phyloP scores from a whole-genome alignment of 2,113 vertebrate species.

The Cygnus atratus region DNA sequence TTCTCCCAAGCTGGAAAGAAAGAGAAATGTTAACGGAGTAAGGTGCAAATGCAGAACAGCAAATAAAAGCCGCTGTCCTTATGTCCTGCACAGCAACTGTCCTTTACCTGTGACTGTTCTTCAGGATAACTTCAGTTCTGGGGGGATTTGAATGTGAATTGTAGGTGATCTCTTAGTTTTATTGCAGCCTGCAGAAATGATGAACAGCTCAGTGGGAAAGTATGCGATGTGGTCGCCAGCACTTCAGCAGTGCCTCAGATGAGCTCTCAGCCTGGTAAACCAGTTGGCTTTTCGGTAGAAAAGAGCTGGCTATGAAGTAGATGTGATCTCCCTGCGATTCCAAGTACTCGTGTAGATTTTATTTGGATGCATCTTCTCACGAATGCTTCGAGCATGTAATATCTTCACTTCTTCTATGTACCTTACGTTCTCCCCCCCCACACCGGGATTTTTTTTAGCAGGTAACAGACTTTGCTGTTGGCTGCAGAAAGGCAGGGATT shows the following conservation, averaged over 20 bases:
- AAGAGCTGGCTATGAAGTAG: neutral
- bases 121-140: neutral
- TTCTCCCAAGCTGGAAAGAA: neutral
- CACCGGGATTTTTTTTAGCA: neutral
- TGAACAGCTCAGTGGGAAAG: neutral
- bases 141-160: neutral
- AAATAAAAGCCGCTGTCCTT: neutral
- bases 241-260: neutral
- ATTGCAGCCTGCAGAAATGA: neutral
- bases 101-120: neutral
- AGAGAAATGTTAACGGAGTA: neutral
- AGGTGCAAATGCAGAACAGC: neutral
- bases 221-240: neutral
- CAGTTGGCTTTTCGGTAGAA: neutral
- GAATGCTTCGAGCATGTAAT: neutral
- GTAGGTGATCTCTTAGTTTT: neutral
- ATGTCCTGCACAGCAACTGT: neutral
- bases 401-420: neutral
- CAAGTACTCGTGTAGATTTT: neutral
- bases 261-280: neutral
- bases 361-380: neutral
- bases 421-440: rapidly evolving
- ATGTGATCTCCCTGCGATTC: neutral
- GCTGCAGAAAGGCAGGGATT: neutral
- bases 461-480: neutral